These are phyloP conservation scores for Heterotilapia buettikoferi DNA, from an alignment of 2,113 vertebrate genomes.

Conservation along the genomic window DNA sequence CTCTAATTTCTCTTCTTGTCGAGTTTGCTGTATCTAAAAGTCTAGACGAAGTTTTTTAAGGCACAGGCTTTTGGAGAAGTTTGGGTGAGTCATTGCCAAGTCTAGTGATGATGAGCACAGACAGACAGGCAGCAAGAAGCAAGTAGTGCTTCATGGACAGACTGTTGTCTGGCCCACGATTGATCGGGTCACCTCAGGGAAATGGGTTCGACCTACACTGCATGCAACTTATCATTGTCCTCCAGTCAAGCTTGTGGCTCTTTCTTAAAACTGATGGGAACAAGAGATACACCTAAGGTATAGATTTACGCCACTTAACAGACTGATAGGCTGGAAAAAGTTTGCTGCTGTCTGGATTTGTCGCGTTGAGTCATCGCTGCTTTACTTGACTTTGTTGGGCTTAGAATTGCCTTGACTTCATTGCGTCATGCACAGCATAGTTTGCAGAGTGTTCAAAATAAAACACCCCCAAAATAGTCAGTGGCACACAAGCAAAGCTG, in stretches of 20 bases:
- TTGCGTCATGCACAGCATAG: neutral
- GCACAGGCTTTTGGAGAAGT: constrained; percentile 9
- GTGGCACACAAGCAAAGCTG: neutral
- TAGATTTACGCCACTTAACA: neutral
- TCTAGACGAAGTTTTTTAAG: constrained; percentile 5
- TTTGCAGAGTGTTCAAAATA: neutral
- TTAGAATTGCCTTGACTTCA: neutral
- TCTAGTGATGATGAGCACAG: neutral
- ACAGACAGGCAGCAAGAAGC: constrained; percentile 36
- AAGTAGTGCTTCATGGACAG: constrained; percentile 19
- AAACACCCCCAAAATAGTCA: neutral
- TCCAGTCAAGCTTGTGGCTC: neutral
- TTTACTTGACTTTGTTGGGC: neutral
- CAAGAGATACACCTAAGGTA: neutral
- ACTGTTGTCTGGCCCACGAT: constrained; percentile 54
- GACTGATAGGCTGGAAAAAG: neutral
- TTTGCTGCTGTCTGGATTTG: neutral
- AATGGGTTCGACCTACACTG: constrained; percentile 5
- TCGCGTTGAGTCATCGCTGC: neutral
- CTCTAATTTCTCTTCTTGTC: neutral
- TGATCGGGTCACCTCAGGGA: constrained; percentile 58
- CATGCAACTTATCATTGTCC: constrained; percentile 33
- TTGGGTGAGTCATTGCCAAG: constrained; percentile 31
- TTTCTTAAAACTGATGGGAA: constrained; percentile 15
- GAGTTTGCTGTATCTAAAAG: constrained; percentile 8